Evolutionary conservation across 2,888 invertebrate species (phyloP).

Genomic region (Eumerus sabulonum): DNA sequence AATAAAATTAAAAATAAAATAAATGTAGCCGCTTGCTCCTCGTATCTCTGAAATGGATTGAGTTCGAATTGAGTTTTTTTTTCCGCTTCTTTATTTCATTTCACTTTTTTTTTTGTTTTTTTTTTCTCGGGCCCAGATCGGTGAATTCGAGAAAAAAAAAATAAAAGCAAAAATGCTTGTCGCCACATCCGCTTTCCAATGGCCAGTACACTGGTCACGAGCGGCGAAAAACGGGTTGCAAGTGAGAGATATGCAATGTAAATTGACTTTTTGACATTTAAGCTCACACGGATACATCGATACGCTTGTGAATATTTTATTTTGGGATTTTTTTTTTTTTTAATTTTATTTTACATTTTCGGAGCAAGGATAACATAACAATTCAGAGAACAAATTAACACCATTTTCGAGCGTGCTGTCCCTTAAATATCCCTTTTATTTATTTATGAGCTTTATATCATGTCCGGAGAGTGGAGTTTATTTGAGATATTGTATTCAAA

Average conservation of each 20-base stretch:
- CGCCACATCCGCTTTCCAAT: conserved; percentile 56
- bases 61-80: too few relatives aligned
- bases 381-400: conserved; percentile 35
- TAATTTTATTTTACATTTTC: conserved; percentile 6
- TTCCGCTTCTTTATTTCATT: too few relatives aligned
- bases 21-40: background rate
- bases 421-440: conserved; percentile 46
- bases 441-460: conserved; percentile 37
- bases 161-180: conserved; percentile 59
- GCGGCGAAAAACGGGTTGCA: conserved; percentile 14
- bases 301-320: conserved; percentile 63
- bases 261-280: conserved; percentile 69
- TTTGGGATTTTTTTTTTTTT: background rate
- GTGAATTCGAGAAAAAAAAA: conserved; percentile 55
- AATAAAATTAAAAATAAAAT: conserved; percentile 17
- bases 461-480: conserved; percentile 17
- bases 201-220: conserved; percentile 18
- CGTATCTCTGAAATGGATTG: conserved; percentile 45
- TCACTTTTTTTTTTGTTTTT: conserved; percentile 8
- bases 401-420: conserved; percentile 19
- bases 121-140: conserved; percentile 32
- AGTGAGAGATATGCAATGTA: conserved; percentile 58
- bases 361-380: conserved; percentile 40
- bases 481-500: background rate
- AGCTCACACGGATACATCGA: conserved; percentile 56